Base-by-base conservation (phyloP, 2,113 vertebrate genomes). In the Nymphicus hollandicus region DNA sequence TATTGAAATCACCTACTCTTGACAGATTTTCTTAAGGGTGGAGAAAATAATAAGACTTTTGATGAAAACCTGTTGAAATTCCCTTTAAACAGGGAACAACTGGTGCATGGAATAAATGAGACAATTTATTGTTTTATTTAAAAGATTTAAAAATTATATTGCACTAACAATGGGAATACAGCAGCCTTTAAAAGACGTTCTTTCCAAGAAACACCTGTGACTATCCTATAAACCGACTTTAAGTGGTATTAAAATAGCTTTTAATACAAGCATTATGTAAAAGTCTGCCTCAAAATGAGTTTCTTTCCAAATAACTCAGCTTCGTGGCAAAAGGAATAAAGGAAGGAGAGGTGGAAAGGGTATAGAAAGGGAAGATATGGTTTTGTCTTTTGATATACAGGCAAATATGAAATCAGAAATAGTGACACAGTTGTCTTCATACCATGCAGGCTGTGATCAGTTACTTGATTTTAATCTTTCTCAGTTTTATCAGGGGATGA, bases 21-120 rank as follows among this genome's bases (percentile, higher is more conserved):
- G 92, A 86, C 44, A 73, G 39, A 89, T 88, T 79, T 94, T 94
- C 79, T 46, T 79, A 50, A 88, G 44, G 33, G 8, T 91, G 28
- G 63, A 96, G 85, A 79, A 93, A 89, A 82, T 65, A 46, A 37
- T 60, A 88, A 56, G 49, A 50, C 63, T 56, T 94, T 56, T 88
- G 73, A 85, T 76, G 74, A 72, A 94, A 96, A 85, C 14, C 24
- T 35, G 52, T 52, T 86, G 74, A 68, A 94, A 86, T 74, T 90
- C 58, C 52, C 44, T 83, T 86, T 74, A 71, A 92, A 72, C 18
- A 37, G 37, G 28, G 17, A 60, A 44, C 71, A 89, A 68, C 4
- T 86, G 56, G 33, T 89, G 53, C 23, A 3, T 69, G 71, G 49
- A 89, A 83, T 88, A 83, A 88, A 78, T 46, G 25, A 28, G 33